Evolutionary conservation across 2,113 vertebrate genomes (phyloP).

Genomic region (Seriola rivoliana): DNA sequence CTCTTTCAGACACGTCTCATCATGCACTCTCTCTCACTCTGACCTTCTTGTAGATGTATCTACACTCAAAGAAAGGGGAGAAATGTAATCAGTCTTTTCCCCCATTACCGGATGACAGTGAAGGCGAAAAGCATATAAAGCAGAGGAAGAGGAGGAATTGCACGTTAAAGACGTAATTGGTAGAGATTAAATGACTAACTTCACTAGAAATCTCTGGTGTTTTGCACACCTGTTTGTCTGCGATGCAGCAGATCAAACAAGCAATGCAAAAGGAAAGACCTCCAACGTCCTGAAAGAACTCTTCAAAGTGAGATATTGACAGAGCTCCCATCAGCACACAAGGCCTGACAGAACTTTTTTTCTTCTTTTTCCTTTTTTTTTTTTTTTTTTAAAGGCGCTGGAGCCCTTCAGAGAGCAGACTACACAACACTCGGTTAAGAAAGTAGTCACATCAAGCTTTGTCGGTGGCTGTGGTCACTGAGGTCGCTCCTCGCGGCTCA

Average conservation of each 20-base stretch:
- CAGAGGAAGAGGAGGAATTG: neutral
- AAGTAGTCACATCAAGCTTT: conserved; percentile 1
- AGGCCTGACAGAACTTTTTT: conserved; percentile 10
- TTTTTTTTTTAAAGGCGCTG: neutral
- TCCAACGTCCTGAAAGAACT: neutral
- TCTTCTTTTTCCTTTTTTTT: neutral
- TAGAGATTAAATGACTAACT: conserved; percentile 6
- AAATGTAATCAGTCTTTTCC: neutral
- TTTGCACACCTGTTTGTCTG: neutral
- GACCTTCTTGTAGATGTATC: too few relatives aligned
- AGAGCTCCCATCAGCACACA: conserved; percentile 22
- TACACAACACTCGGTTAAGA: conserved; percentile 8
- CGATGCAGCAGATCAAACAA: neutral
- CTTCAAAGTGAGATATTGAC: conserved; percentile 35
- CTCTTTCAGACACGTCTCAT: neutral
- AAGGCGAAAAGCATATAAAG: neutral
- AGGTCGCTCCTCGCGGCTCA: neutral
- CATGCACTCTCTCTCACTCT: neutral
- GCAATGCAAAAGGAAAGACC: neutral
- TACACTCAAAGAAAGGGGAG: too few relatives aligned
- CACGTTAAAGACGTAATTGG: neutral
- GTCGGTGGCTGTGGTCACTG: conserved; percentile 12
- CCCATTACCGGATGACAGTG: neutral
- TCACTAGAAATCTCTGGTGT: neutral
- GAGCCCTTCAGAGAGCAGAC: neutral